phyloP scores from a whole-genome alignment of 2,888 invertebrate genomes.

The Mylabris sibirica region DNA sequence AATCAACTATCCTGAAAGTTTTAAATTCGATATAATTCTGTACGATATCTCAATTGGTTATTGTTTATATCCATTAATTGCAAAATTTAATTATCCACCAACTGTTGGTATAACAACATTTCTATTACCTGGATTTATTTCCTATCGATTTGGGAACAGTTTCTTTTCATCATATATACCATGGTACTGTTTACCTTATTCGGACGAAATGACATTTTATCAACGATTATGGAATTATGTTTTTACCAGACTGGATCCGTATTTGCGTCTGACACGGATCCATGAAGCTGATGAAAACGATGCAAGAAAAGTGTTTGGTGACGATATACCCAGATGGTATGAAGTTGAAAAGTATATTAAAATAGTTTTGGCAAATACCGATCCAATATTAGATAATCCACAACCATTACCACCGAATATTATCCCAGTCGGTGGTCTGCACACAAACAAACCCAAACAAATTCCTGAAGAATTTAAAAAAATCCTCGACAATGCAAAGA shows the following conservation, averaged over 20 bases:
- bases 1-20: slow-evolving; percentile 47
- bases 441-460: slow-evolving; percentile 43
- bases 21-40: slow-evolving; percentile 51
- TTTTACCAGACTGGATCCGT: slow-evolving; percentile 25
- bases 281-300: no score
- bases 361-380: slow-evolving; percentile 49
- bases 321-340: slow-evolving; percentile 38
- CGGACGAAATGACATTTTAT: slow-evolving; percentile 42
- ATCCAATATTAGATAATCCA: slow-evolving; percentile 48
- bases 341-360: slow-evolving; percentile 45
- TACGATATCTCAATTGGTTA: slow-evolving; percentile 44
- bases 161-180: slow-evolving; percentile 46
- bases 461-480: slow-evolving; percentile 51
- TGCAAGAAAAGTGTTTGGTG: slow-evolving; percentile 35
- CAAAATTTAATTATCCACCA: slow-evolving; percentile 45
- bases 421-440: slow-evolving; percentile 55
- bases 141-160: slow-evolving; percentile 43
- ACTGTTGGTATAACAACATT: slow-evolving; percentile 35
- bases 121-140: slow-evolving; percentile 32
- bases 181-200: slow-evolving; percentile 37
- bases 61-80: slow-evolving; percentile 48
- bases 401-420: slow-evolving; percentile 53
- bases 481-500: slow-evolving; percentile 51
- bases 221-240: slow-evolving; percentile 44
- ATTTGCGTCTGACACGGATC: slow-evolving; percentile 28